These are phyloP conservation scores for Eupithecia centaureata DNA, from an alignment of 2,888 invertebrate genomes.

Conservation along the genomic window DNA sequence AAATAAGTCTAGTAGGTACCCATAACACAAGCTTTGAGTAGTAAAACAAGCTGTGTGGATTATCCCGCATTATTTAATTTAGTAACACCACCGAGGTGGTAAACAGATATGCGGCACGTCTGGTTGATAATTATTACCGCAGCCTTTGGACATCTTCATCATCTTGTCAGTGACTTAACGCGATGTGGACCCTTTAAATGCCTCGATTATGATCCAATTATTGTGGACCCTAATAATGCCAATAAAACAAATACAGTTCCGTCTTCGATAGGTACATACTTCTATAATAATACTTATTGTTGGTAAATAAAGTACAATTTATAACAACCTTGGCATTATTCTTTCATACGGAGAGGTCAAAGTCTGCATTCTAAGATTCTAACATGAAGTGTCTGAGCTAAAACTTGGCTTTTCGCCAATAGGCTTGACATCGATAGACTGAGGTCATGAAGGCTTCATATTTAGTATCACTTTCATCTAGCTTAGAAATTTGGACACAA, in stretches of 20 bases:
- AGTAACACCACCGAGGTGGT: too few species aligned
- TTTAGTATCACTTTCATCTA: conserved; percentile 2
- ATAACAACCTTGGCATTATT: conserved; percentile 26
- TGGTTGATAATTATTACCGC: too few species aligned
- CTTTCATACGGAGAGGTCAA: conserved; percentile 18
- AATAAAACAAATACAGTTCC: neutral
- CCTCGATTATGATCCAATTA: too few species aligned
- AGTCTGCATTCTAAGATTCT: conserved; percentile 25
- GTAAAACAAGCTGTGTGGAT: too few species aligned
- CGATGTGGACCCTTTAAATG: too few species aligned
- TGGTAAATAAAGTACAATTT: neutral
- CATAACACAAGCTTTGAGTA: too few species aligned
- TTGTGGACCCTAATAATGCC: too few species aligned
- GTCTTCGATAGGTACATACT: neutral
- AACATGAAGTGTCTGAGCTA: conserved; percentile 18
- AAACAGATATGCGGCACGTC: too few species aligned
- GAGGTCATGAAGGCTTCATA: conserved; percentile 14
- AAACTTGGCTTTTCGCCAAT: conserved; percentile 24
- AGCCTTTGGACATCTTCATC: too few species aligned
- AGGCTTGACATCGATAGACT: conserved; percentile 24
- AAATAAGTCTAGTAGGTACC: too few species aligned
- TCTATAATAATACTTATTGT: neutral
- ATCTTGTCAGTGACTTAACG: too few species aligned
- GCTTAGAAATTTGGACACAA: neutral
- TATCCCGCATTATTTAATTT: too few species aligned